phyloP scores from a whole-genome alignment of 1,140 invertebrate genomes.

The Drosophila rhopaloa region DNA sequence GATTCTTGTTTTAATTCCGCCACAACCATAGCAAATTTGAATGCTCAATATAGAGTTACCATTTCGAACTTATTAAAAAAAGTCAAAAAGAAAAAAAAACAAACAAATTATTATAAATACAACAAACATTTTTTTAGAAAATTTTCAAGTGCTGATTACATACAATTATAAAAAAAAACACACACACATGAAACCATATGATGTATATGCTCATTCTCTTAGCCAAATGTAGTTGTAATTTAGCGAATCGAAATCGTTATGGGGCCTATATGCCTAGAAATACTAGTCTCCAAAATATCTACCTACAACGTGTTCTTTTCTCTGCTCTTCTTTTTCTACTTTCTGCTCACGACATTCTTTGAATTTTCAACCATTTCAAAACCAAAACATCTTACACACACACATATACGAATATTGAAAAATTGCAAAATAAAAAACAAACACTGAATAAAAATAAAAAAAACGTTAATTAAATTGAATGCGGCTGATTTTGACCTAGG shows the following conservation, averaged over 20 bases:
- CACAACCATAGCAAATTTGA: conserved; percentile 77
- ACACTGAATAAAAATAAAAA: conserved; percentile 19
- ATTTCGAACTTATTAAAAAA: conserved; percentile 57
- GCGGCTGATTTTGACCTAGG: conserved; percentile 58
- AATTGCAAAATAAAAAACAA: conserved; percentile 26
- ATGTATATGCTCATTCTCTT: conserved; percentile 71
- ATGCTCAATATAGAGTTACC: conserved; percentile 75
- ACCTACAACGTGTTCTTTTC: conserved; percentile 78
- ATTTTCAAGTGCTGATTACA: conserved; percentile 83
- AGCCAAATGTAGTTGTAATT: conserved; percentile 70
- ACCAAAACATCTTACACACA: conserved; percentile 27
- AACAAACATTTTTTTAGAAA: conserved; percentile 72
- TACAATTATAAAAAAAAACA: conserved; percentile 37
- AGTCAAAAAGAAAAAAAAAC: conserved; percentile 30
- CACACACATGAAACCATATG: conserved; percentile 42
- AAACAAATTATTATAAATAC: conserved; percentile 40
- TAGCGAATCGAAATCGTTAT: conserved; percentile 56
- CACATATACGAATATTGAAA: conserved; percentile 26
- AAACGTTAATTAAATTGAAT: conserved; percentile 38
- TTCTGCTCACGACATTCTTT: conserved; percentile 57
- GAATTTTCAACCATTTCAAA: conserved; percentile 34
- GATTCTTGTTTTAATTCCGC: conserved; percentile 55
- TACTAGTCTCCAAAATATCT: conserved; percentile 44
- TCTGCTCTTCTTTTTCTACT: conserved; percentile 80
- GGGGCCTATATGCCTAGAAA: conserved; percentile 52